Percentiles rank a stretch among this genome's conserved stretches.
Evolutionary conservation across 2,888 invertebrate species (phyloP).

Genomic region (Danaus chrysippus): DNA sequence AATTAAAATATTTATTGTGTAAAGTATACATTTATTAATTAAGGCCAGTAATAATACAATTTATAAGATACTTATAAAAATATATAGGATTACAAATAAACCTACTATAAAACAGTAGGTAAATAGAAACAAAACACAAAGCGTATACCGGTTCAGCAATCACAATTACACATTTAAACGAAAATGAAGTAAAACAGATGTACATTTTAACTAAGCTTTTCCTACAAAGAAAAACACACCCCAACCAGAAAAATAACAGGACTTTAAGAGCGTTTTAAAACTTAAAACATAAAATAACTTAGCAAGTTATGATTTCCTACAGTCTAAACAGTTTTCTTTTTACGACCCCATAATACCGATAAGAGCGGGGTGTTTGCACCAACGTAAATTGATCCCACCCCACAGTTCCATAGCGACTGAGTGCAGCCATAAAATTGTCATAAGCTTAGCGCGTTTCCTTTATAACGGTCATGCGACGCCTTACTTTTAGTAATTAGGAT

Average conservation of each 20-base stretch:
- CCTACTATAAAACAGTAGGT: no score
- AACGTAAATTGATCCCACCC: constrained; percentile 68
- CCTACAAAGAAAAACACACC: not conserved
- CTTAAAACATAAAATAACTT: constrained; percentile 13
- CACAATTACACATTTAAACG: no score
- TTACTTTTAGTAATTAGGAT: not conserved
- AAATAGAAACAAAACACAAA: no score
- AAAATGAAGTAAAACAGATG: no score
- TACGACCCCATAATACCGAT: constrained; percentile 40
- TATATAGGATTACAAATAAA: no score
- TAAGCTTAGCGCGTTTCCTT: constrained; percentile 18
- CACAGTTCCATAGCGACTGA: constrained; percentile 26
- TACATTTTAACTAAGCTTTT: no score
- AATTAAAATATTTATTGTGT: no score
- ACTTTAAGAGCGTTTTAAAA: not conserved
- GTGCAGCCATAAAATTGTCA: constrained; percentile 30
- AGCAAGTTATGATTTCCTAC: constrained; percentile 20
- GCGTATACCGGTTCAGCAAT: no score
- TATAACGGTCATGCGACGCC: constrained; percentile 6
- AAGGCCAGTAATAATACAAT: no score
- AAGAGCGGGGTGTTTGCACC: constrained; percentile 49
- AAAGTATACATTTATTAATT: no score
- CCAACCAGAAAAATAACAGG: not conserved
- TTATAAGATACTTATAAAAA: no score
- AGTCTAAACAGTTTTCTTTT: constrained; percentile 24